phyloP scores from a whole-genome alignment of 2,113 vertebrate species.

The Ceyx cyanopectus region DNA sequence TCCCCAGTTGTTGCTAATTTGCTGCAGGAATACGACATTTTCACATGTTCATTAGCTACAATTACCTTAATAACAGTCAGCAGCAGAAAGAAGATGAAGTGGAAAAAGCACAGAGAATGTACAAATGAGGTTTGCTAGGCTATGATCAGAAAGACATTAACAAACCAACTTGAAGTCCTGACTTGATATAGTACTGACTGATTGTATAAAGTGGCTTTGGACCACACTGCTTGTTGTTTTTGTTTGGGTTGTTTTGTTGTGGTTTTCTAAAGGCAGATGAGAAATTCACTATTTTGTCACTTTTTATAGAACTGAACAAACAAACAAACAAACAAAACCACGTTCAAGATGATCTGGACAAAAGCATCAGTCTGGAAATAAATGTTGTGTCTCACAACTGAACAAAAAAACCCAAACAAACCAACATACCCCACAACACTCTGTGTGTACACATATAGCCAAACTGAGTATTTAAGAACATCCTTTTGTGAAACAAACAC shows the following conservation, averaged over 20 bases:
- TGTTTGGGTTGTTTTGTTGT: background rate
- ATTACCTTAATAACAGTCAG: background rate
- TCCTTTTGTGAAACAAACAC: background rate
- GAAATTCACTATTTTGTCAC: rapidly evolving
- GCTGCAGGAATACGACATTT: background rate
- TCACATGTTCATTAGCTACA: background rate
- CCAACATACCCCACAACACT: too few relatives aligned
- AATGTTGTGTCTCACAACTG: background rate
- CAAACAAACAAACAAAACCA: background rate
- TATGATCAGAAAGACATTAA: background rate
- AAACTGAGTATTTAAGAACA: background rate
- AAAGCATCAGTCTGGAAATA: background rate
- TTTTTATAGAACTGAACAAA: background rate
- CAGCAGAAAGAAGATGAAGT: background rate
- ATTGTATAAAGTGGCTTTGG: background rate
- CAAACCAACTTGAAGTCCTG: background rate
- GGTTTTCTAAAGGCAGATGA: background rate
- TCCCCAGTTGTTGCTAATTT: background rate
- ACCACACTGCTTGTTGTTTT: background rate
- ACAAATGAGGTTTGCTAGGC: background rate
- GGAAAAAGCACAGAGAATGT: background rate
- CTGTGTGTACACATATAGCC: background rate
- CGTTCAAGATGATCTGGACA: background rate
- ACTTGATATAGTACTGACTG: background rate
- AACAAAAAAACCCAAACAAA: background rate